Evolutionary conservation across 2,113 vertebrate species (phyloP), one percentile per base, ranked within the genome.

Genomic region (Atractosteus spatula): DNA sequence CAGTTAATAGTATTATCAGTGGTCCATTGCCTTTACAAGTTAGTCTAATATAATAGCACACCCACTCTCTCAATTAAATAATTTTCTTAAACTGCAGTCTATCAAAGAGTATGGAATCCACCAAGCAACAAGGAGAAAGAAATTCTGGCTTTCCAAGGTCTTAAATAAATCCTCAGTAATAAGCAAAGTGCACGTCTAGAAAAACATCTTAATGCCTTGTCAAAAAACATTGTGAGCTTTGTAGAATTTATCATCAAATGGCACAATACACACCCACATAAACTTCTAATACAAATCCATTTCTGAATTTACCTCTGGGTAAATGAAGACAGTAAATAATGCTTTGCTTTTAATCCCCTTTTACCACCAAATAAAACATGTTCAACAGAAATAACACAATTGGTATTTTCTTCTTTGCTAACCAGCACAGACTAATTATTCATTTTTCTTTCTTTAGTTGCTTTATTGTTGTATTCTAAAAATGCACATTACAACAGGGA

Each of bases 261-360:
- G 41, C 67, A 69, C n/a, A 17, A 6, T 29, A 41, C 55, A 7
- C 43, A 67, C 29, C 55, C 54, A 44, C 67, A 11, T 14, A 11
- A 11, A 3, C 13, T 47, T 42, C 2, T 55, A 55, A 56, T 56
- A 55, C 41, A 41, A 3, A 55, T 4, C 4, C 2, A 3, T 41
- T 41, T 69, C 13, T 51, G 51, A 69, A 69, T 56, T 69, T 69
- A 69, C 67, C 51, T 41, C 55, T 69, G 51, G 55, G 55, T 29
- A 56, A 55, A 69, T 42, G 13, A 41, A n/a, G 29, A 29, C n/a
- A 55, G 67, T 55, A 69, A 69, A 69, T 69, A 56, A 55, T 69
- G 6, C 47, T 42, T 69, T 17, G 12, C 51, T 6, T 17, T 12
- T 29, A 55, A 69, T 56, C 67, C 29, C 41, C 29, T 29, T 41